Percentiles rank a stretch among this genome's conserved stretches.
phyloP scores from a whole-genome alignment of 2,113 vertebrate species.

The Scortum barcoo region DNA sequence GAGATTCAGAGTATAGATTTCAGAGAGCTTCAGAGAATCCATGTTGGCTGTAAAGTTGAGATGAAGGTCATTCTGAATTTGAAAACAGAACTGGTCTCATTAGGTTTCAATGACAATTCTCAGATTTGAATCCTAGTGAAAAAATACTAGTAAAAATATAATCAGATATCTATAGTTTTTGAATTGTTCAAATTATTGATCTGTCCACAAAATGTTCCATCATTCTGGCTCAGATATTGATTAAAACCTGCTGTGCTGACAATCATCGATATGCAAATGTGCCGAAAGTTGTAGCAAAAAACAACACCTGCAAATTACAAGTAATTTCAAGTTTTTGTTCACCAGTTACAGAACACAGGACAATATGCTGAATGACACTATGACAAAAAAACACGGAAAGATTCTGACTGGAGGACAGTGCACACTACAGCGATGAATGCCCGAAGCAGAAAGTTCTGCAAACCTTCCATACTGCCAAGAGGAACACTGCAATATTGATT shows the following conservation, averaged over 20 bases:
- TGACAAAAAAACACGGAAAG: background rate
- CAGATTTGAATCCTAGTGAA: background rate
- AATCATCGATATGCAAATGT: background rate
- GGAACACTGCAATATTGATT: background rate
- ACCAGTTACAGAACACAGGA: background rate
- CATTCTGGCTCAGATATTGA: background rate
- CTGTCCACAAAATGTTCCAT: background rate
- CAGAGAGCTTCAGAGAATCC: background rate
- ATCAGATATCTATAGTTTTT: too few relatives aligned
- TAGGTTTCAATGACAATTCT: background rate
- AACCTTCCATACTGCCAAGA: too few relatives aligned
- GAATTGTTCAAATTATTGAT: background rate
- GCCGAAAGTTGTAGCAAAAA: background rate
- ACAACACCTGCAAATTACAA: background rate
- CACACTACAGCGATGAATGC: background rate
- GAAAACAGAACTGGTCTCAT: background rate
- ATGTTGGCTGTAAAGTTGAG: background rate
- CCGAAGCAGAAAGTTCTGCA: background rate
- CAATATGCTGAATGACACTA: background rate
- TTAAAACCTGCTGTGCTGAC: too few relatives aligned
- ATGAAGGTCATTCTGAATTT: background rate
- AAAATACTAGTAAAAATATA: background rate
- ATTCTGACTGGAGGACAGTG: background rate
- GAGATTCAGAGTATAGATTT: background rate
- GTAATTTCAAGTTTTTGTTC: background rate